Conservation (phyloP, 2,888 invertebrate species). For the Pristionchus exspectatus region DNA sequence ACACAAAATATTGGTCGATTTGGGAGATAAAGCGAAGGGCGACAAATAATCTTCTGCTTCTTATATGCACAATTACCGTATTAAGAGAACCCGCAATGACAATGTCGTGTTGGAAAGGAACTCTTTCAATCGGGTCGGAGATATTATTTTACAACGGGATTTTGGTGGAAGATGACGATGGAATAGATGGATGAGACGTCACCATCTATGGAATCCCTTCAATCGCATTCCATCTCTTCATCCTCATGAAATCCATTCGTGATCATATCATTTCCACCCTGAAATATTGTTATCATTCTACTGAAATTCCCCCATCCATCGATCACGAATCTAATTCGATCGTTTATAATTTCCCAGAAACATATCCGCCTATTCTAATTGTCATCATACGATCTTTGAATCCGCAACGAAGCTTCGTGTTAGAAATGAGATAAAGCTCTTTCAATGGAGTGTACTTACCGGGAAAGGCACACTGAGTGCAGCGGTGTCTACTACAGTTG, state of each 20-base stretch:
- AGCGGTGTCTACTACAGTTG: not conserved
- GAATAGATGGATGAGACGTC: not conserved
- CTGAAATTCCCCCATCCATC: too few relatives aligned
- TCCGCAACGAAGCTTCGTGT: too few relatives aligned
- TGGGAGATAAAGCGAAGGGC: not conserved
- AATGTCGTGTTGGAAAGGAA: not conserved
- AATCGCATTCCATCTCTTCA: constrained; percentile 51
- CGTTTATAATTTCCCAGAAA: too few relatives aligned
- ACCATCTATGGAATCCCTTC: not conserved
- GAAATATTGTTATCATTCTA: not conserved
- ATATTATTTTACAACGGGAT: not conserved
- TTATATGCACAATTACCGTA: constrained; percentile 19
- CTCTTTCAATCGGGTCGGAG: not conserved
- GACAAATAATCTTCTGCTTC: constrained; percentile 14
- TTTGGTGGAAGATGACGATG: not conserved
- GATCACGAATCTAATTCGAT: not conserved
- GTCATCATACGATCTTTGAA: not conserved
- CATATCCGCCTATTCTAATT: too few relatives aligned
- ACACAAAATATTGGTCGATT: constrained; percentile 5
- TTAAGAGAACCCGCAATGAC: not conserved
- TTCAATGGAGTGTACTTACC: not conserved
- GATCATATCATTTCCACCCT: not conserved
- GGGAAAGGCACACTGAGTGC: not conserved
- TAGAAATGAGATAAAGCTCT: not conserved
- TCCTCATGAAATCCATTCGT: constrained; percentile 41